These are phyloP conservation scores for Lagodon rhomboides DNA, from an alignment of 2,797 vertebrate genomes.

Conservation along the genomic window DNA sequence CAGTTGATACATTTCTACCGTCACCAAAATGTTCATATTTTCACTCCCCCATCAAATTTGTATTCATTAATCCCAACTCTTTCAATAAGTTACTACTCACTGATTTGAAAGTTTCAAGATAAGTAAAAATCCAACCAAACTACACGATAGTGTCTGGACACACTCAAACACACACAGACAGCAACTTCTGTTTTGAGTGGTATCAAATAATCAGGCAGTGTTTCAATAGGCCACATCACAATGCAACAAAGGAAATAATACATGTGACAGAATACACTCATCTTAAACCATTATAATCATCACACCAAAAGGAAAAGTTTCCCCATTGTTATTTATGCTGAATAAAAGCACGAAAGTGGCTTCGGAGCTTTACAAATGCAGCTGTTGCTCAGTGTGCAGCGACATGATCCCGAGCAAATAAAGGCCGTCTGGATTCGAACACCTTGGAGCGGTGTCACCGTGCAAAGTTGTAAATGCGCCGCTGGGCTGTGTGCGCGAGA, in stretches of 20 bases:
- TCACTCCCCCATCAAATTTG: too few relatives aligned
- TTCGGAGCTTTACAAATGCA: conserved; percentile 3
- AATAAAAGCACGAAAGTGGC: background rate
- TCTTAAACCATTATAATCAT: background rate
- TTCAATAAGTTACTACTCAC: too few relatives aligned
- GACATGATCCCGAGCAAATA: conserved; percentile 30
- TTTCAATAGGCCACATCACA: background rate
- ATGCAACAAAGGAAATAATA: conserved; percentile 7
- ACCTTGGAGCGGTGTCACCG: conserved; percentile 39
- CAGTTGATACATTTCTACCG: too few relatives aligned
- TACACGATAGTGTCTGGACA: background rate
- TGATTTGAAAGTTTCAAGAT: background rate
- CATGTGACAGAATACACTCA: background rate
- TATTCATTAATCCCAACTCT: too few relatives aligned
- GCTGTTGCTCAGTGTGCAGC: conserved; percentile 16
- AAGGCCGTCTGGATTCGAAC: conserved; percentile 27
- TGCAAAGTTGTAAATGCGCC: conserved; percentile 36
- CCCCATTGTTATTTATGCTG: background rate
- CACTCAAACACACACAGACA: background rate
- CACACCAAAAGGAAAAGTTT: background rate
- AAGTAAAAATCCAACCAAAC: background rate
- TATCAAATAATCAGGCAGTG: conserved; percentile 20
- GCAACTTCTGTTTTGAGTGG: background rate
- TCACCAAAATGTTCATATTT: too few relatives aligned
- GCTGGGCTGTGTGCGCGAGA: conserved; percentile 44